Base-by-base conservation (phyloP, 2,113 vertebrate genomes). In the Dendrocopos noguchii region DNA sequence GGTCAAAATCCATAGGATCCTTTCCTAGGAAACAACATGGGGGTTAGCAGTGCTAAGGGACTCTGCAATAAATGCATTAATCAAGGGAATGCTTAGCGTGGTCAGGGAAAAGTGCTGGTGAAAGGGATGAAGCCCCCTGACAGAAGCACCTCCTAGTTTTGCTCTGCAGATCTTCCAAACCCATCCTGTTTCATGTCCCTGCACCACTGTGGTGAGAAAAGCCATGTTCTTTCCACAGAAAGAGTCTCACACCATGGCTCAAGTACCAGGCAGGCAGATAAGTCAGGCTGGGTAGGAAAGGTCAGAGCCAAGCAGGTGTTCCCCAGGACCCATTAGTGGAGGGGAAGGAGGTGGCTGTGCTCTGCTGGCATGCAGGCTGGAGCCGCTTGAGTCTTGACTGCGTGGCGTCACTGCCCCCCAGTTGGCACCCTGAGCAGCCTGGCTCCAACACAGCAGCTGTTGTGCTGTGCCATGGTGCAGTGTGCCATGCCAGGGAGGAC, bases 1-100 rank as follows among this genome's bases (percentile, higher is more conserved):
- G 97, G 95, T 98, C 81, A 2, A 99, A 94, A 25, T 97, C 98
- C 80, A 59, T 80, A 52, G 50, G 31, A 87, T 86, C 36, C 68
- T 95, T 95, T 71, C 50, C 95, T 96, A 59, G 75, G 79, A 76
- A 82, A 91, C 11, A 66, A 78, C 28, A 44, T 0, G 0, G 9
- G 13, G 9, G 9, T 95, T 70, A 91, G 63, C 24, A 73, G 34
- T 7, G 8, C 68, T 65, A 28, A 50, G 53, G 24, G 57, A 10
- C 34, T 76, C 59, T 34, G 34, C 7, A 65, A 39, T 39, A 64
- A 33, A 65, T 83, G 46, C 10, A 42, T 27, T 44, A n/a, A 78
- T 60, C 13, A 25, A 34, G 46, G 44, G 73, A 80, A 63, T 2
- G 39, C 65, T 80, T 15, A 19, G 56, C 19, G 56, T 79, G 64